phyloP scores from a whole-genome alignment of 2,797 vertebrate species.

The Paratrypauchen microcephalus region DNA sequence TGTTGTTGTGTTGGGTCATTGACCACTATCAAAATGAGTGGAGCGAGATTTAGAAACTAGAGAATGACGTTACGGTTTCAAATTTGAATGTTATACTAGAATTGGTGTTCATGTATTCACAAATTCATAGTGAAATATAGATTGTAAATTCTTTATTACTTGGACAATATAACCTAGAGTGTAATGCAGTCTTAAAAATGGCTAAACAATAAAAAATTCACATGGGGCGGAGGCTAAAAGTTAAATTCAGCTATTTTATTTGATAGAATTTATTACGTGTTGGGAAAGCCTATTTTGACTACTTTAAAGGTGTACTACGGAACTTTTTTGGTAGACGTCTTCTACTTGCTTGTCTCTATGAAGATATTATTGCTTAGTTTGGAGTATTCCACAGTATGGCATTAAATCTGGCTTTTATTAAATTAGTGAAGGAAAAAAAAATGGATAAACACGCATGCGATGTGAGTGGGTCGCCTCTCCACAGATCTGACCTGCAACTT shows the following conservation, averaged over 20 bases:
- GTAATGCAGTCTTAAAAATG: not conserved
- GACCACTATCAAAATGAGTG: conserved; percentile 15
- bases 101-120: no score
- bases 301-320: no score
- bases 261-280: no score
- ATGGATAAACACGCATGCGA: no score
- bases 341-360: not conserved
- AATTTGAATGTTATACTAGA: not conserved
- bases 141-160: not conserved
- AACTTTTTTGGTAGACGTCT: no score
- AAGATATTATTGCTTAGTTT: not conserved
- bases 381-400: not conserved
- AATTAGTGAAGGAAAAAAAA: no score
- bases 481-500: no score
- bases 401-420: not conserved
- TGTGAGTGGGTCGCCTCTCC: no score
- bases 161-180: not conserved
- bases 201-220: not conserved
- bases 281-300: no score
- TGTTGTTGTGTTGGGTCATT: not conserved
- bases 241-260: no score
- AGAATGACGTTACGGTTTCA: not conserved
- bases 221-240: not conserved
- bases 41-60: conserved; percentile 24
- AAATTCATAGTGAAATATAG: no score